Percentiles rank a stretch among this genome's conserved stretches.
phyloP scores from a whole-genome alignment of 2,888 invertebrate species.

The Lycophotia porphyrea region DNA sequence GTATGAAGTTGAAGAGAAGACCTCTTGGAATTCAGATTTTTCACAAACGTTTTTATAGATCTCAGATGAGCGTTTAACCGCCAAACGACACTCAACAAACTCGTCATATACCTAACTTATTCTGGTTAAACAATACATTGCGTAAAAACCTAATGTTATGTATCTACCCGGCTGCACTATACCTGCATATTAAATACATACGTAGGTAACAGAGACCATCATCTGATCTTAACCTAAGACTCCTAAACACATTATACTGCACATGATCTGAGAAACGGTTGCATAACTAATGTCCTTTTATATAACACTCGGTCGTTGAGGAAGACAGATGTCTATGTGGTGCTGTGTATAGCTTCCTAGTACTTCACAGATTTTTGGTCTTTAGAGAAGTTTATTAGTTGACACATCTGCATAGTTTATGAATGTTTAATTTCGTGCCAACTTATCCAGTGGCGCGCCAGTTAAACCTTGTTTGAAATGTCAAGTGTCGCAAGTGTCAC shows the following conservation, averaged over 20 bases:
- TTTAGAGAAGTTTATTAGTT: not conserved
- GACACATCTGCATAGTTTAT: not conserved
- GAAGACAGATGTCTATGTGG: constrained; percentile 14
- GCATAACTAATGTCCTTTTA: constrained; percentile 34
- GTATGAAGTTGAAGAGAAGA: not conserved
- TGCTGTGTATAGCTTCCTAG: not conserved
- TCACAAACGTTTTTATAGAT: constrained; percentile 2
- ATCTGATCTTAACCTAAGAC: constrained; percentile 5
- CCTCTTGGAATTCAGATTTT: not conserved
- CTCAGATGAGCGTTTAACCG: not conserved
- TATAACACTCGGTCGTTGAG: constrained; percentile 15
- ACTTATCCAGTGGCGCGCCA: too few species aligned
- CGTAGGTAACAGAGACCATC: constrained; percentile 13
- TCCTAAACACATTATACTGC: not conserved
- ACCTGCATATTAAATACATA: constrained; percentile 6
- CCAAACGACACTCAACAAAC: constrained; percentile 19
- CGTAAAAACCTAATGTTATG: constrained; percentile 7
- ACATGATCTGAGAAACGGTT: constrained; percentile 15
- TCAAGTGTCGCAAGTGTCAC: too few species aligned
- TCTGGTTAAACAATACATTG: constrained; percentile 3
- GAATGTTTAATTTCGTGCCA: not conserved
- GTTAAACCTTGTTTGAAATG: too few species aligned
- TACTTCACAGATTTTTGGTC: not conserved
- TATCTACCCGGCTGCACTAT: constrained; percentile 19
- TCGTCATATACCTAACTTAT: constrained; percentile 24